phyloP scores from a whole-genome alignment of 2,888 invertebrate species.

The Parnassius orleans region DNA sequence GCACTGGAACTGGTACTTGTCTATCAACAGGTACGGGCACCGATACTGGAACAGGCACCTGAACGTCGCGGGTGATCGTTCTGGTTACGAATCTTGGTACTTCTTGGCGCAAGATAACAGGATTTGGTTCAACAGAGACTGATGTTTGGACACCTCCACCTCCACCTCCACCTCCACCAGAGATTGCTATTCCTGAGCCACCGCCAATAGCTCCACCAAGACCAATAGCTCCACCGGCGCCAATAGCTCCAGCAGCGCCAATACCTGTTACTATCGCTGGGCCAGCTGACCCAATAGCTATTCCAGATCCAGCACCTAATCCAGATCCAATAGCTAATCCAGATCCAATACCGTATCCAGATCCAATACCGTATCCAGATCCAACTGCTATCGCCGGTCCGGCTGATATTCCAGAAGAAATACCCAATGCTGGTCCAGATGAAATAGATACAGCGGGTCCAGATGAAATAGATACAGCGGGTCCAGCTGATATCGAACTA shows the following conservation, averaged over 20 bases:
- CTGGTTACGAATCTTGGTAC: constrained; percentile 69
- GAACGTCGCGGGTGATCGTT: constrained; percentile 68
- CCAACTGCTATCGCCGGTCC: constrained; percentile 28
- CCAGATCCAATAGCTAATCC: constrained; percentile 12
- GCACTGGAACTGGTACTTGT: constrained; percentile 72
- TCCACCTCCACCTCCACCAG: constrained; percentile 35
- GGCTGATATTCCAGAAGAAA: constrained; percentile 19
- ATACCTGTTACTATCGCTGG: constrained; percentile 29
- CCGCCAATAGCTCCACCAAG: constrained; percentile 25
- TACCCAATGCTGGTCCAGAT: constrained; percentile 17
- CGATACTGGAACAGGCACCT: constrained; percentile 57
- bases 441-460: constrained; percentile 19
- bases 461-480: constrained; percentile 20
- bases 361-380: constrained; percentile 28
- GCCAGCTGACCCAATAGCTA: constrained; percentile 26
- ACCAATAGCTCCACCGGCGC: constrained; percentile 15
- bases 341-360: constrained; percentile 24
- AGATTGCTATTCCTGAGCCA: constrained; percentile 34
- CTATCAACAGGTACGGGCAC: constrained; percentile 58
- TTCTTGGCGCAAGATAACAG: constrained; percentile 70
- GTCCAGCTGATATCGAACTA: constrained; percentile 11
- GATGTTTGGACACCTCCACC: constrained; percentile 56
- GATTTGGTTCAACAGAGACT: constrained; percentile 65
- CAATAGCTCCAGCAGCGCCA: constrained; percentile 10
- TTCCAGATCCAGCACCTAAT: constrained; percentile 22